Evolutionary conservation across 2,888 invertebrate species (phyloP).

Genomic region (Oscheius sp.): DNA sequence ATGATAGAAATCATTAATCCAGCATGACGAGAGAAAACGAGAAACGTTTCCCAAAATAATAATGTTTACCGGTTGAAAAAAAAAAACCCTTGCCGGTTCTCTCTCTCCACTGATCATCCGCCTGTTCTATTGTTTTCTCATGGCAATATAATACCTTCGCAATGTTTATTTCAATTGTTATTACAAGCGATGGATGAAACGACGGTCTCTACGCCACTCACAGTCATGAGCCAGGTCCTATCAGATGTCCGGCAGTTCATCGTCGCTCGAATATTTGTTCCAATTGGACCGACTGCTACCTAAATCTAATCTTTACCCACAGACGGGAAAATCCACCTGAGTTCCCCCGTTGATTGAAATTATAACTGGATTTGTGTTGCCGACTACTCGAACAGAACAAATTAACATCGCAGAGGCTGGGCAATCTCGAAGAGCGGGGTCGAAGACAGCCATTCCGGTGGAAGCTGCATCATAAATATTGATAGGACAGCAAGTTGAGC

Average conservation of each 20-base stretch:
- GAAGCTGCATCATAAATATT: conserved; percentile 29
- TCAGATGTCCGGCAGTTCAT: conserved; percentile 9
- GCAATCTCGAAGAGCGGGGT: conserved; percentile 32
- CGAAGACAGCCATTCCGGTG: conserved; percentile 36
- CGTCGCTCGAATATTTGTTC: neutral
- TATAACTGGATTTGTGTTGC: conserved; percentile 2
- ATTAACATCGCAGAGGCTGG: conserved; percentile 31
- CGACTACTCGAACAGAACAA: conserved; percentile 22
- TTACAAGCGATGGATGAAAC: conserved; percentile 16
- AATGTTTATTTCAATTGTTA: neutral
- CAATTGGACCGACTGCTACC: neutral
- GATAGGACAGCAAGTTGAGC: conserved; percentile 31
- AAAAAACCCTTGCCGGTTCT: too few relatives aligned
- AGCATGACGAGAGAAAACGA: too few relatives aligned
- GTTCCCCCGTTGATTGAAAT: conserved; percentile 13
- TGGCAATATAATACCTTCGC: neutral
- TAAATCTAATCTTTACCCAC: neutral
- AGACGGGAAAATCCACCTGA: neutral
- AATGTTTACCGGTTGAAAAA: neutral
- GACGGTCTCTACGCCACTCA: conserved; percentile 1
- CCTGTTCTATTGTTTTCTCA: neutral
- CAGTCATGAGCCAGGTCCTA: conserved; percentile 3
- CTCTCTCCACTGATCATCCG: neutral
- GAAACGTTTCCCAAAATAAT: neutral
- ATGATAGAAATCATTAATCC: too few relatives aligned